phyloP scores from a whole-genome alignment of 2,888 invertebrate species.

The Acheta domesticus region DNA sequence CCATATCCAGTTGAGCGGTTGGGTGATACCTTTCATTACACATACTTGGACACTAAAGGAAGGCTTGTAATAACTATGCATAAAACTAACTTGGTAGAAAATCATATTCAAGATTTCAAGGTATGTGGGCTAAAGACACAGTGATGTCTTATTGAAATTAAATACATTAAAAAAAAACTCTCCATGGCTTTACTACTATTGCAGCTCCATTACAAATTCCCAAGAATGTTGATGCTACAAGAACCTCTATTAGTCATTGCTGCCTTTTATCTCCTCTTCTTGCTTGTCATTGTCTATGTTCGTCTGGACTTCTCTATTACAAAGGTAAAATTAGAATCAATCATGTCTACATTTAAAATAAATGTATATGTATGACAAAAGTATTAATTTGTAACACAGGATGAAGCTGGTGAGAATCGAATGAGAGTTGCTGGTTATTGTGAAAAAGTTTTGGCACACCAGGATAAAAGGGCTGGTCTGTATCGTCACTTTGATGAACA shows the following conservation, averaged over 20 bases:
- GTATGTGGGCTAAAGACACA: constrained; percentile 41
- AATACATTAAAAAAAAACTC: background rate
- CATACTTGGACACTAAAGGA: constrained; percentile 93
- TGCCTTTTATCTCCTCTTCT: constrained; percentile 85
- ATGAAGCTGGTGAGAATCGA: constrained; percentile 52
- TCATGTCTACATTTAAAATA: too few relatives aligned
- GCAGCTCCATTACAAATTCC: constrained; percentile 77
- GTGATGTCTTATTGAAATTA: background rate
- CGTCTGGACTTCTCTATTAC: constrained; percentile 92
- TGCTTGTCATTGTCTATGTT: constrained; percentile 89
- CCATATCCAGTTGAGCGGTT: constrained; percentile 77
- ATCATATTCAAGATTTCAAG: constrained; percentile 93
- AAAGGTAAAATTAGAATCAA: constrained; percentile 42
- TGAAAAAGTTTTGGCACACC: constrained; percentile 57
- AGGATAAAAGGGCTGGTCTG: constrained; percentile 57
- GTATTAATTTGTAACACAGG: constrained; percentile 42
- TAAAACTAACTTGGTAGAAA: constrained; percentile 86
- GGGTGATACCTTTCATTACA: constrained; percentile 75
- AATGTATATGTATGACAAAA: background rate
- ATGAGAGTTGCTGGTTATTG: constrained; percentile 50
- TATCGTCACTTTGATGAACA: constrained; percentile 61
- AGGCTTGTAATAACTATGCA: constrained; percentile 81
- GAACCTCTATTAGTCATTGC: constrained; percentile 88
- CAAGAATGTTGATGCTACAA: constrained; percentile 78
- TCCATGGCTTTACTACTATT: background rate